A percentile compares a stretch with the other conserved stretches of the same genome.
These are phyloP conservation scores for Chaenogobius annularis DNA, from an alignment of 2,113 vertebrate species.

Conservation along the genomic window DNA sequence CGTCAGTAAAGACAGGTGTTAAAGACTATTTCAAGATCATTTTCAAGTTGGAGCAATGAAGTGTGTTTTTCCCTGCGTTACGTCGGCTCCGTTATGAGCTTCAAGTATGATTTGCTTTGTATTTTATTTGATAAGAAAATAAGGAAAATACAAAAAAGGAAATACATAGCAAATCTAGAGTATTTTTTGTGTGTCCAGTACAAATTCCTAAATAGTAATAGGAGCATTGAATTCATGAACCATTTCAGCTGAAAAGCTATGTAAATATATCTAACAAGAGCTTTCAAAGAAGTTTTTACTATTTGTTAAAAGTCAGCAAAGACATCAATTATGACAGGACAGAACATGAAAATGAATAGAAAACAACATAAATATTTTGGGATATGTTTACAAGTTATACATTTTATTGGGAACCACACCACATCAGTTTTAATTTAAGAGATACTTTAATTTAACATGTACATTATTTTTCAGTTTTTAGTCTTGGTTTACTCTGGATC, in stretches of 20 bases:
- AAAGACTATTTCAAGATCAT: conserved; percentile 73
- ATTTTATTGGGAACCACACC: neutral
- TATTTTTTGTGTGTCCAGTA: neutral
- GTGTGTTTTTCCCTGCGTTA: neutral
- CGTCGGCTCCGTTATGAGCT: conserved; percentile 44
- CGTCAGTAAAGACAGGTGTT: conserved; percentile 87
- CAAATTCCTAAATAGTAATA: neutral
- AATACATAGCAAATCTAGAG: neutral
- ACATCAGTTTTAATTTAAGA: neutral
- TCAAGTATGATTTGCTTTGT: conserved; percentile 36
- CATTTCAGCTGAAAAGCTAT: neutral
- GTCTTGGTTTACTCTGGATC: conserved; percentile 1
- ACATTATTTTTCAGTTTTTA: neutral
- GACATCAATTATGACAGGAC: neutral
- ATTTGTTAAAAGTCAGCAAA: neutral
- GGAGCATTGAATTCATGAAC: neutral
- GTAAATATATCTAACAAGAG: neutral
- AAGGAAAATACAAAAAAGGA: no score
- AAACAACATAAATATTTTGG: neutral
- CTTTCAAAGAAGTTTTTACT: neutral
- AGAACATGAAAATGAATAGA: neutral
- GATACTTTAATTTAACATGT: neutral
- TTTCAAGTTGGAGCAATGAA: conserved; percentile 56
- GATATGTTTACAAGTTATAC: neutral
- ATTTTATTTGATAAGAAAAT: conserved; percentile 20